Base-by-base conservation (phyloP, 2,888 invertebrate species). In the Phortica magna region DNA sequence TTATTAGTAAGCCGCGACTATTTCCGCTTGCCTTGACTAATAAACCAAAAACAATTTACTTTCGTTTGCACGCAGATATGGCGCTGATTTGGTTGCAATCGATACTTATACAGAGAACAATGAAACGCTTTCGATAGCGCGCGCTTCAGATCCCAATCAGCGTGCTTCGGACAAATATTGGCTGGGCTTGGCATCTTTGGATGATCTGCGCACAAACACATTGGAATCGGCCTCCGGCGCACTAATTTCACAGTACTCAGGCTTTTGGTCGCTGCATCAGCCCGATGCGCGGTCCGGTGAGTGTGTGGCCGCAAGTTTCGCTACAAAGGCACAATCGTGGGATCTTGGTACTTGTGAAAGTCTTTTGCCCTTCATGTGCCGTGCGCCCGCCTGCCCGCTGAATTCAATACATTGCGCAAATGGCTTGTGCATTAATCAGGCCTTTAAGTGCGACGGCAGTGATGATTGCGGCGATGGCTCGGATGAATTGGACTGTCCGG, bases 321-420 rank as follows among this genome's bases (percentile, higher is more conserved):
- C 91, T 19, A 87, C 90, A n/a, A 93, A 93, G 79, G 93, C 94
- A 74, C 98, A 98, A 92, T 97, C 97, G 77, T 99, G 99, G 99
- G 96, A 97, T 91, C 93, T 99, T 78, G 97, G 97, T 75, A 98
- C 98, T 43, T 99, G 99, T 92, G 98, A 98, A 93, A 96, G 96
- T 75, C 94, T 99, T 73, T 93, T 98, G 85, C 98, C 98, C 41
- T 99, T 99, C 92, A 96, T 98, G 95, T 99, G 99, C 91, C 95
- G 96, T 89, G 94, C 97, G 41, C 94, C 94, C 82, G 98, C 98
- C 73, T 99, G 98, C 92, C 97, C 98, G 74, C 94, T 92, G 94
- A 97, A 97, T 89, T 96, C 97, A 75, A 95, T 96, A 92, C 98
- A 97, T 92, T 98, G 98, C 92, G 96, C 98, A 80, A 98, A 98